Evolutionary conservation across 2,113 vertebrate species (phyloP).

Genomic region (Megaptera novaeangliae): DNA sequence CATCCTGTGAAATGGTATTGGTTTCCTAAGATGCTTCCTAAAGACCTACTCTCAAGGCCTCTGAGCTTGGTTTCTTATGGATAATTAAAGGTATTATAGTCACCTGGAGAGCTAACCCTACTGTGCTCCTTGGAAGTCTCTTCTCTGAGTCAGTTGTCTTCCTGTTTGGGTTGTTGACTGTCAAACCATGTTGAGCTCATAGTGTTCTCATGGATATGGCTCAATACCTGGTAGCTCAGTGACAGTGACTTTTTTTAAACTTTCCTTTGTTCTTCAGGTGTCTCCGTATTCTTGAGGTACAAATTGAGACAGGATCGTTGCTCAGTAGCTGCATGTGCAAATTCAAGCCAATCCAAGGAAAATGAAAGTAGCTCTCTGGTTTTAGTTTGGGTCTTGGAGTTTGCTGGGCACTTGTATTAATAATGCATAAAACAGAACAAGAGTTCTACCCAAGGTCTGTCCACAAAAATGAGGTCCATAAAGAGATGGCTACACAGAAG

Average conservation of each 20-base stretch:
- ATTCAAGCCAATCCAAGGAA: neutral
- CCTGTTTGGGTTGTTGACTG: neutral
- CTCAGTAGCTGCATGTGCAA: neutral
- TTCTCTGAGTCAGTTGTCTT: neutral
- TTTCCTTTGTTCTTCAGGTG: neutral
- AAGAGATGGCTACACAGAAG: neutral
- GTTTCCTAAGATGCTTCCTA: neutral
- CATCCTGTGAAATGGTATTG: neutral
- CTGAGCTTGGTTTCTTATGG: neutral
- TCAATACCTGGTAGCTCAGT: neutral
- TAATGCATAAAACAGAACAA: neutral
- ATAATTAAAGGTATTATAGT: neutral
- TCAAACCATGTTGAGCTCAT: neutral
- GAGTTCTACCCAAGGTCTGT: neutral
- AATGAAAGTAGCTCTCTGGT: neutral
- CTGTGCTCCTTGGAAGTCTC: neutral
- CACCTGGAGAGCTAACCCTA: neutral
- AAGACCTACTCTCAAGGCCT: neutral
- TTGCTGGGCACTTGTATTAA: neutral
- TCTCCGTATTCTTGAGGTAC: neutral
- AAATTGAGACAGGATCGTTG: slow-evolving; percentile 13
- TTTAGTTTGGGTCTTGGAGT: neutral
- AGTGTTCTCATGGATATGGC: neutral
- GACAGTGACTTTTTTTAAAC: neutral
- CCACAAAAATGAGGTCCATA: neutral